phyloP scores from a whole-genome alignment of 2,797 vertebrate species.

The Chrosomus eos region DNA sequence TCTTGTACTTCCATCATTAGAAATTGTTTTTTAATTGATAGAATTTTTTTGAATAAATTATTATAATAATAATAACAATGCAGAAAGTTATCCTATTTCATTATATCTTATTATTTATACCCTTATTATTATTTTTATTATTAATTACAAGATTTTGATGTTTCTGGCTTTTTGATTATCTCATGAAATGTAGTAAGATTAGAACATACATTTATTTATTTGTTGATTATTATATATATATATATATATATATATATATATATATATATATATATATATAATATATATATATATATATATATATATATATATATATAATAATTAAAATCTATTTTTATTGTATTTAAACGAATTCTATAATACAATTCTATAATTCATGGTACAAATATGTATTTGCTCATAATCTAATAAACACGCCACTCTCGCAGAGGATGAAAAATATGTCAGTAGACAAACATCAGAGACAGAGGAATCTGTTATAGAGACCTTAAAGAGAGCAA shows the following conservation, averaged over 20 bases:
- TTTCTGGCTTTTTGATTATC: neutral
- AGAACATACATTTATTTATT: neutral
- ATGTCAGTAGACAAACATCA: neutral
- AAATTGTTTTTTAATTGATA: neutral
- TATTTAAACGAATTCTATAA: neutral
- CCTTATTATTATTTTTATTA: neutral
- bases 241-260: too few species aligned
- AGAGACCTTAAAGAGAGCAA: neutral
- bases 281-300: too few species aligned
- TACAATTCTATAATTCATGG: neutral
- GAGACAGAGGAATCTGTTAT: neutral
- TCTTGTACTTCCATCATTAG: neutral
- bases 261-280: too few species aligned
- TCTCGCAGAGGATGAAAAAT: slow-evolving; percentile 9
- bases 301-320: too few species aligned
- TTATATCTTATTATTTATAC: neutral
- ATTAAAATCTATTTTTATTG: neutral
- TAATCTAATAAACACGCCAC: slow-evolving; percentile 9
- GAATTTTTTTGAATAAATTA: neutral
- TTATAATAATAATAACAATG: neutral
- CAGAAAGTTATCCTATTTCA: neutral
- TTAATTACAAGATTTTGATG: neutral
- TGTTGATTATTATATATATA: too few species aligned
- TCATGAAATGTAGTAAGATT: neutral
- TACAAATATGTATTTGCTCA: neutral